Percentiles rank a stretch among this genome's conserved stretches.
phyloP scores from a whole-genome alignment of 2,888 invertebrate genomes.

The Timandra comae region DNA sequence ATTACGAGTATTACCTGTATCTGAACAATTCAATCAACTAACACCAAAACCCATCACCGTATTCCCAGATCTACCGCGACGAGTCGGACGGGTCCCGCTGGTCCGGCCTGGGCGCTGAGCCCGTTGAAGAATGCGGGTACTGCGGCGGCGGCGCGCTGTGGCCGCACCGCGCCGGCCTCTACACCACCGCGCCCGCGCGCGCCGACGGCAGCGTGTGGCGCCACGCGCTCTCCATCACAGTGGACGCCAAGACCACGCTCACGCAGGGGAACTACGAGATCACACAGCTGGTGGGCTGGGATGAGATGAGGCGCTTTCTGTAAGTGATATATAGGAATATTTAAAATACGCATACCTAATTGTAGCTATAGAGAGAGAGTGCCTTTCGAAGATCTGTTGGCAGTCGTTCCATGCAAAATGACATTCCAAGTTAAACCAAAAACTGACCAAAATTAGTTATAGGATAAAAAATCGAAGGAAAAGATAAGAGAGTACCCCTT shows the following conservation, averaged over 20 bases:
- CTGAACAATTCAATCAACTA: too few relatives aligned
- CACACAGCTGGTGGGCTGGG: conserved; percentile 85
- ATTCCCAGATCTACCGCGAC: conserved; percentile 55
- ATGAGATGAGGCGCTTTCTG: conserved; percentile 82
- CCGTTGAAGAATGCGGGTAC: conserved; percentile 61
- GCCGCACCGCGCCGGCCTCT: conserved; percentile 47
- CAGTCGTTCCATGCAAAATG: too few relatives aligned
- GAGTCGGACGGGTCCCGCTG: conserved; percentile 62
- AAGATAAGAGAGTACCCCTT: too few relatives aligned
- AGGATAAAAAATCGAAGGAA: too few relatives aligned
- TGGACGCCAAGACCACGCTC: conserved; percentile 57
- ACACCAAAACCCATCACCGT: not conserved
- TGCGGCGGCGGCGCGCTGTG: conserved; percentile 63
- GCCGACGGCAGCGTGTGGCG: conserved; percentile 71
- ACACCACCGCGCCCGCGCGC: conserved; percentile 70
- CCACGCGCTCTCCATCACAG: conserved; percentile 47
- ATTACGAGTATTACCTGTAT: too few relatives aligned
- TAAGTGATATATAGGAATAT: conserved; percentile 72
- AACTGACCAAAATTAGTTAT: too few relatives aligned
- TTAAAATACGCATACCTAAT: not conserved
- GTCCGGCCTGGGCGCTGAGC: conserved; percentile 67
- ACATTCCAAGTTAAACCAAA: too few relatives aligned
- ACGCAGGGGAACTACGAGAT: conserved; percentile 87
- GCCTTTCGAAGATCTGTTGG: too few relatives aligned
- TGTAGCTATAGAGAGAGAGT: too few relatives aligned